Evolutionary conservation across 2,888 invertebrate genomes (phyloP).

Genomic region (Ellobium chinense): DNA sequence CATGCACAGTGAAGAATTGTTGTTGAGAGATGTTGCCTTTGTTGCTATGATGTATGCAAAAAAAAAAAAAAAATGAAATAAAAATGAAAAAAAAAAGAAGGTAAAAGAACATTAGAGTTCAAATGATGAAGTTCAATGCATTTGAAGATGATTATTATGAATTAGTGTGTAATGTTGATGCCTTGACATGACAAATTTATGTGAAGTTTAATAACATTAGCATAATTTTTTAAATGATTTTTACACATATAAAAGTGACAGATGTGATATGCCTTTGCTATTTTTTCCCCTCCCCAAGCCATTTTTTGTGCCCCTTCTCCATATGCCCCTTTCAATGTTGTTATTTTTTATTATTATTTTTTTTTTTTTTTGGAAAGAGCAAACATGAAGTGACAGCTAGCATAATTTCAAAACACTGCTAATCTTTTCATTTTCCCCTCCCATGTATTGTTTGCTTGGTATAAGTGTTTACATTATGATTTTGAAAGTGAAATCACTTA

Average conservation of each 20-base stretch:
- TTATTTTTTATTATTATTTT: not conserved
- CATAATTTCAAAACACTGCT: constrained; percentile 20
- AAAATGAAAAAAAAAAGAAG: not conserved
- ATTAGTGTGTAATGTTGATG: not conserved
- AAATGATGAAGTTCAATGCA: too few relatives aligned
- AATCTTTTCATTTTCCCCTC: not conserved
- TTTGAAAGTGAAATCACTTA: too few relatives aligned
- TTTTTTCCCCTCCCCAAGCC: not conserved
- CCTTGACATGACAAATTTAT: not conserved
- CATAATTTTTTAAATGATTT: constrained; percentile 6
- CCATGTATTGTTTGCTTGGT: not conserved
- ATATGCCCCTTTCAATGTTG: too few relatives aligned
- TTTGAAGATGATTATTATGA: not conserved
- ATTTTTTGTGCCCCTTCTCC: too few relatives aligned
- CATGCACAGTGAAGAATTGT: not conserved
- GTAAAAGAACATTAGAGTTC: too few relatives aligned
- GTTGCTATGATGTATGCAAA: not conserved
- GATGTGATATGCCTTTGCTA: constrained; percentile 17
- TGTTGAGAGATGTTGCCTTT: not conserved
- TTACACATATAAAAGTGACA: not conserved
- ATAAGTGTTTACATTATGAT: not conserved
- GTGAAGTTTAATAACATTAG: not conserved
- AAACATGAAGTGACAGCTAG: not conserved
- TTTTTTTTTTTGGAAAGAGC: not conserved
- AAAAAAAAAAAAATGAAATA: too few relatives aligned